Evolutionary conservation across 92 coral and sea anemone genomes (phyloP), one percentile per base, ranked within the genome.

Genomic region (Epizoanthus fatuus): DNA sequence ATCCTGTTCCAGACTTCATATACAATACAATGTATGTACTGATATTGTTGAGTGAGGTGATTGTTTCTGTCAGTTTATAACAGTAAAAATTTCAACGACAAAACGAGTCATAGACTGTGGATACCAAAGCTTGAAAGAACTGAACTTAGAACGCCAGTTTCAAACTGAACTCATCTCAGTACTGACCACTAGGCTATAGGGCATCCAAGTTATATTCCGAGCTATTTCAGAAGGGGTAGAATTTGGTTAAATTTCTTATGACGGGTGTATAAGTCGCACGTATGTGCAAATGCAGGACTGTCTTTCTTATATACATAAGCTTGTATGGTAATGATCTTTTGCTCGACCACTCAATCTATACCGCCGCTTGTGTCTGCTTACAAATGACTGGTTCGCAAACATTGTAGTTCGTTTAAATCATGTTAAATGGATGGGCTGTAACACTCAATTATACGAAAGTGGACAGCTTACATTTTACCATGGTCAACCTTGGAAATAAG

Each of bases 241-340:
- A 32, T 1, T 16, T 4, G 12, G 49, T 32, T 37, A 4, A 32
- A 29, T 32, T 39, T 35, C 70, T 22, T 16, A 19, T 64, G 39
- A 64, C 15, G 2, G 12, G 69, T 37, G 49, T 11, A 7, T 37
- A 70, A 70, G n/a, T 14, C 29, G 56, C 78, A 35, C 12, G 9
- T 74, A 8, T 16, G 63, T 20, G 25, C 25, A 12, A 5, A 29
- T 35, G 54, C 45, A 29, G 4, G 35, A 11, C 56, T 74, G 25
- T 19, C 42, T 12, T 20, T 53, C 75, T 17, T 74, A 37, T 74
- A 25, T 25, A 74, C 38, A 54, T 8, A 74, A 52, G 14, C 32
- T 44, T 45, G 22, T 54, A 54, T 74, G 79, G 47, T 54, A 74
- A 52, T 74, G 79, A 74, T 55, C 15, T 74, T 74, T 45, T 22